A percentile compares a stretch with the other conserved stretches of the same genome.
Evolutionary conservation across 1,140 invertebrate species (phyloP).

Genomic region (Bursaphelenchus mucronatus): DNA sequence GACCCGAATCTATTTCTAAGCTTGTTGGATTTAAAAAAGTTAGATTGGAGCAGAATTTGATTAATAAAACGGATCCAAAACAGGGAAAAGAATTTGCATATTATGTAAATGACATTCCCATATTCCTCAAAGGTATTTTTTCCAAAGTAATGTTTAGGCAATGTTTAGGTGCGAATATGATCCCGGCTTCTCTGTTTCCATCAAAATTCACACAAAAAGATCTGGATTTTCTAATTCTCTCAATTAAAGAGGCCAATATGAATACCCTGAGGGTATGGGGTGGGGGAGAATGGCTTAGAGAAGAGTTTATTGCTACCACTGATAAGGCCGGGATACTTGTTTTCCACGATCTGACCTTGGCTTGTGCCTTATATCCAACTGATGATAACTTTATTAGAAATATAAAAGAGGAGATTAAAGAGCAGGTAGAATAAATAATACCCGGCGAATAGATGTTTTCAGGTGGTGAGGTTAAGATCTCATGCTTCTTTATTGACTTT

Average conservation of each 20-base stretch:
- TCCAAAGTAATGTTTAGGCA: background rate
- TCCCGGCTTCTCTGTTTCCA: slow-evolving; percentile 81
- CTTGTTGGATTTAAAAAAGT: slow-evolving; percentile 79
- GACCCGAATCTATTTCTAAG: slow-evolving; percentile 14
- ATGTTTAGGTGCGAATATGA: slow-evolving; percentile 72
- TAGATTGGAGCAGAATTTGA: slow-evolving; percentile 71
- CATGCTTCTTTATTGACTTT: slow-evolving; percentile 79
- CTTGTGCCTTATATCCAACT: slow-evolving; percentile 87
- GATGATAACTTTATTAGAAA: slow-evolving; percentile 70
- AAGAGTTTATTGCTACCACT: slow-evolving; percentile 78
- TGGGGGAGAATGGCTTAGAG: slow-evolving; percentile 69
- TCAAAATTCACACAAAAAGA: slow-evolving; percentile 68
- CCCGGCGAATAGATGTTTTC: slow-evolving; percentile 24
- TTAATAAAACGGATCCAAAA: slow-evolving; percentile 61
- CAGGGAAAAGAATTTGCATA: slow-evolving; percentile 80
- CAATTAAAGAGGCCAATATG: slow-evolving; percentile 77
- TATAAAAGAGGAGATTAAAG: slow-evolving; percentile 74
- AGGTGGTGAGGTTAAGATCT: slow-evolving; percentile 74
- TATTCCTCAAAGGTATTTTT: slow-evolving; percentile 82
- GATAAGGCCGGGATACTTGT: slow-evolving; percentile 59
- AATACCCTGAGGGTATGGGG: slow-evolving; percentile 95
- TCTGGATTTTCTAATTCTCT: slow-evolving; percentile 66
- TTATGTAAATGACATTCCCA: slow-evolving; percentile 75
- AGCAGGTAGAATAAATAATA: slow-evolving; percentile 67
- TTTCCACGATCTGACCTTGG: slow-evolving; percentile 84